Evolutionary conservation across 2,888 invertebrate species (phyloP), one percentile per base, ranked within the genome.

Genomic region (Scotopteryx bipunctaria): DNA sequence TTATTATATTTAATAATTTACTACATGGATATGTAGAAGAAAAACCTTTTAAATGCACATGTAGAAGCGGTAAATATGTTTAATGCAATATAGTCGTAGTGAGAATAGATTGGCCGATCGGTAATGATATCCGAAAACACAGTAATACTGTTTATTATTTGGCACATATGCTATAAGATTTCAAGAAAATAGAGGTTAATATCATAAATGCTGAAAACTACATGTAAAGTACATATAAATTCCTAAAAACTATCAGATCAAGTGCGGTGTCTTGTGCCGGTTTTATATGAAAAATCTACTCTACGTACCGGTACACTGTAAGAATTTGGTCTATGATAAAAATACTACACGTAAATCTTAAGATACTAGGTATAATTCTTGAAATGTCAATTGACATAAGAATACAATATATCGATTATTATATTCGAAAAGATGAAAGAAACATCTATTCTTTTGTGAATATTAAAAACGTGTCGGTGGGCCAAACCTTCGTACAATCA

Each of bases 291-390:
- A n/a, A 37, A 1, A 8, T 29, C 14, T 14, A 31, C 29, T 40
- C 27, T 38, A 16, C 25, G 32, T 38, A 38, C 32, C 27, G 33
- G 31, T 50, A 44, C 43, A 31, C 9, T 23, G 8, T 9, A 48
- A 8, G 36, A 42, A 42, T 42, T 42, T 32, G 42, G 42, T 42
- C 42, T 42, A 25, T 16, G 19, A n/a, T 25, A 14, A 31, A 37
- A 14, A 23, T 23, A 37, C 36, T n/a, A 40, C 29, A 40, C 29
- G 3, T 8, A 27, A 27, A 9, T 27, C 11, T 27, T 11, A 27
- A 1, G 27, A 31, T 21, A 19, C 5, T 31, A 19, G 13, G 9
- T 41, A n/a, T n/a, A n/a, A 16, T 17, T 11, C 11, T 27, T 15
- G 8, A 31, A 31, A 41, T 31, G 19, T 19, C 23, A 33, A 43